Conservation (phyloP, 1,140 invertebrate species). For the Drosophila punjabiensis region DNA sequence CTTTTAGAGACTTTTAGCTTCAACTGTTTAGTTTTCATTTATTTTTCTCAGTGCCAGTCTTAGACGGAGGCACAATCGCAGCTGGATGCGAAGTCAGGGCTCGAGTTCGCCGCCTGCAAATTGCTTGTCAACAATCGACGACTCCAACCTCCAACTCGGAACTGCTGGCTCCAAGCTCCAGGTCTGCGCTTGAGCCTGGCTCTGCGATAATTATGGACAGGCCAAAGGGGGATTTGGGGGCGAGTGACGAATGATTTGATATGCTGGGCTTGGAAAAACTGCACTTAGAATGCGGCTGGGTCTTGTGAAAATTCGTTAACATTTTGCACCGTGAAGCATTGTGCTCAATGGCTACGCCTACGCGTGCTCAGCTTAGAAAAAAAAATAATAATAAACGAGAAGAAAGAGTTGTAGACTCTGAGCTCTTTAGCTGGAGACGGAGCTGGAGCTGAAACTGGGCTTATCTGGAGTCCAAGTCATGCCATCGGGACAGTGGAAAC, state of each 20-base stretch:
- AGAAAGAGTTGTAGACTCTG: slow-evolving; percentile 7
- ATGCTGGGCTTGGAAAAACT: slow-evolving; percentile 73
- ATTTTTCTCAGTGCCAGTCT: slow-evolving; percentile 20
- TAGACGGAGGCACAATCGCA: slow-evolving; percentile 27
- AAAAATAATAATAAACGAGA: background rate
- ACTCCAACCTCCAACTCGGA: slow-evolving; percentile 15
- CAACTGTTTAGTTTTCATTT: background rate
- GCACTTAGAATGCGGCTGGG: slow-evolving; percentile 69
- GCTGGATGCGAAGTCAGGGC: slow-evolving; percentile 45
- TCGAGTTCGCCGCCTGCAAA: slow-evolving; percentile 57
- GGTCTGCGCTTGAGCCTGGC: slow-evolving; percentile 12
- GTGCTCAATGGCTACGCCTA: slow-evolving; percentile 76
- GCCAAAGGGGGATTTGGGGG: slow-evolving; percentile 11
- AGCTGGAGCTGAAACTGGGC: slow-evolving; percentile 15
- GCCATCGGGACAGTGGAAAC: slow-evolving; percentile 62
- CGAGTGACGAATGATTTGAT: slow-evolving; percentile 74
- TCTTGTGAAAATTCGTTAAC: slow-evolving; percentile 78
- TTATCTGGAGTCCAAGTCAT: slow-evolving; percentile 71
- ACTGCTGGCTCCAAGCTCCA: slow-evolving; percentile 14
- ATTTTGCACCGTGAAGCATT: slow-evolving; percentile 78
- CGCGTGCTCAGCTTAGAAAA: slow-evolving; percentile 52
- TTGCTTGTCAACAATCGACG: slow-evolving; percentile 80
- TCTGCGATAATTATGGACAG: slow-evolving; percentile 61
- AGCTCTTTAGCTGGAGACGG: slow-evolving; percentile 8
- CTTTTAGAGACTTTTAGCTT: background rate